These are phyloP conservation scores for Ptilonorhynchus violaceus DNA, from an alignment of 2,113 vertebrate species.

Conservation along the genomic window DNA sequence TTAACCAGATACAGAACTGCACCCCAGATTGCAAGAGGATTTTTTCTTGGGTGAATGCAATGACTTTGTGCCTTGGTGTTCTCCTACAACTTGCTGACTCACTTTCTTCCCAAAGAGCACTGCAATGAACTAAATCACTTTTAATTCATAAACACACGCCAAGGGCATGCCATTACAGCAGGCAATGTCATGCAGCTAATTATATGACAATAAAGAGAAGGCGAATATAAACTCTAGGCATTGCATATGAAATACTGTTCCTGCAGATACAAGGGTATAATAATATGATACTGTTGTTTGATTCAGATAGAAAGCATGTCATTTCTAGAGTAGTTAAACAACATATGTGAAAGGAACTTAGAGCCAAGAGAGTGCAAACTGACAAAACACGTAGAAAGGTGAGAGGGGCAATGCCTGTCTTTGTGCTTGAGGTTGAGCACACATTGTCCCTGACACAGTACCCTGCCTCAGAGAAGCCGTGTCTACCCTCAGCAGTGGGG, in stretches of 20 bases:
- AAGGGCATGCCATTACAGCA: neutral
- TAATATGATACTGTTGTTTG: neutral
- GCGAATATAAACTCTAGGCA: neutral
- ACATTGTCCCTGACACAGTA: neutral
- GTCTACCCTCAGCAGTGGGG: neutral
- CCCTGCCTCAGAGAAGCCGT: neutral
- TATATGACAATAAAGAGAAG: neutral
- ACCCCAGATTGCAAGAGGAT: neutral
- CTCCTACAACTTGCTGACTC: neutral
- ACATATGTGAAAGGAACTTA: neutral
- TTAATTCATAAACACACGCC: neutral
- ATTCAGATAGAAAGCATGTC: neutral
- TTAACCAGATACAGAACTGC: neutral
- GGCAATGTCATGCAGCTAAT: neutral
- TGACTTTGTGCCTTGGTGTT: neutral
- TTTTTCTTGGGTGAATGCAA: neutral
- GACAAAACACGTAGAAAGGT: neutral
- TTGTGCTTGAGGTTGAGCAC: neutral
- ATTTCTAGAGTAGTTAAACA: neutral
- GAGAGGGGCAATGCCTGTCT: accelerated
- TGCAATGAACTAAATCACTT: neutral
- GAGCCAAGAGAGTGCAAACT: neutral
- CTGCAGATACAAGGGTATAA: neutral
- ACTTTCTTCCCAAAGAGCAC: neutral
- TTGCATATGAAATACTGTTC: neutral